Evolutionary conservation across 2,797 vertebrate species (phyloP).

Genomic region (Silurus lanzhouensis): DNA sequence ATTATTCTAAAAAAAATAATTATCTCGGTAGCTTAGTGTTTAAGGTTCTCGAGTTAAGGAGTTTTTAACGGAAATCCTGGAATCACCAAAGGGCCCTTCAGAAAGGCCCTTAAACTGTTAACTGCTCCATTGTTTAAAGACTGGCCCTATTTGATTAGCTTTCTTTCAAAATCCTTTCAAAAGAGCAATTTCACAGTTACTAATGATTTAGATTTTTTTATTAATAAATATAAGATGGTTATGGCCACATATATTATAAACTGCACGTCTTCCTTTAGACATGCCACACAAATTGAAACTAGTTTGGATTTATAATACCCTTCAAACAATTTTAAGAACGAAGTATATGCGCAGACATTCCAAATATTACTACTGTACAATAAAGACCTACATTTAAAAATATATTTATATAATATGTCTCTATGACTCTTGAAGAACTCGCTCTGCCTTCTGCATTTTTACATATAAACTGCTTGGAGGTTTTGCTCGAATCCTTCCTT

Average conservation of each 20-base stretch:
- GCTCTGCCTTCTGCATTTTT: background rate
- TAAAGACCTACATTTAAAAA: background rate
- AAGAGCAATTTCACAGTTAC: background rate
- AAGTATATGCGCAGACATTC: background rate
- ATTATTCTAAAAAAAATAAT: background rate
- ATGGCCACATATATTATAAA: background rate
- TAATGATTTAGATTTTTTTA: background rate
- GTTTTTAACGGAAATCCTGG: background rate
- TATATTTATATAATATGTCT: background rate
- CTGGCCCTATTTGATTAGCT: background rate
- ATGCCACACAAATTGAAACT: background rate
- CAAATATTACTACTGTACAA: background rate
- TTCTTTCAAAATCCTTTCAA: background rate
- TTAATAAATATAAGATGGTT: background rate
- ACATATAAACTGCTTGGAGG: background rate
- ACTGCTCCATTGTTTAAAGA: background rate
- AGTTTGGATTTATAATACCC: background rate
- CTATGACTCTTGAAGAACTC: background rate
- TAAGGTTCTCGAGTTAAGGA: background rate
- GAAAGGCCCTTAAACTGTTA: conserved; percentile 1
- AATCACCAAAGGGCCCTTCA: background rate
- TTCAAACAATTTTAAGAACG: background rate
- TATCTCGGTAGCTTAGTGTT: background rate
- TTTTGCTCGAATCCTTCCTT: background rate
- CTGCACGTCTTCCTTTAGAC: background rate